Evolutionary conservation across 2,113 vertebrate species (phyloP), one percentile per base, ranked within the genome.

Genomic region (Ceratotherium simum): DNA sequence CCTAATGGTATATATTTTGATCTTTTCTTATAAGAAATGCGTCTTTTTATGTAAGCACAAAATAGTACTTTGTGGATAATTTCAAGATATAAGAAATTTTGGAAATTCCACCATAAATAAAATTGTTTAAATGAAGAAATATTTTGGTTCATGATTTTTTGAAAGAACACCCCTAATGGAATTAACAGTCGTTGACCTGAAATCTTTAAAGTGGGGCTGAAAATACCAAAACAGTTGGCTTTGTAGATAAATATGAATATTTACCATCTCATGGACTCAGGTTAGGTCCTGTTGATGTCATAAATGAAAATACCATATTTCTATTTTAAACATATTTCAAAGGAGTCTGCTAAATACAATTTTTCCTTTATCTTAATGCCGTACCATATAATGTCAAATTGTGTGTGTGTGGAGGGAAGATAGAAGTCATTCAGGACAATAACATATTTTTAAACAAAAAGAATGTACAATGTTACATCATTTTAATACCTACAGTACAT

Each of bases 51-150:
- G 70, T 94, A 98, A 97, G 84, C 95, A 96, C 87, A 95, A 94
- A 96, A 96, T 72, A 95, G 31, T 96, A 95, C 80, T 97, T 96
- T 97, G 94, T 98, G 96, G 95, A 96, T 97, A 92, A 95, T 95
- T 98, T 98, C 92, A 97, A 98, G 96, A 97, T 97, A 75, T 95
- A 94, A 95, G 80, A 96, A 92, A 92, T 78, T 96, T 96, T 95
- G 96, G 95, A 97, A 98, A 58, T 95, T 97, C 95, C 78, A 92
- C 97, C 95, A 97, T 98, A 97, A 98, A 99, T 99, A 98, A 99
- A 98, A 98, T 88, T 80, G 46, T 97, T 97, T 96, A 96, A 90
- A 91, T 69, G 95, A 95, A 97, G 80, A 96, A 95, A 67, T 87
- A 87, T 67, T 90, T 97, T 93, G 78, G 51, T 64, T 97, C 42